phyloP scores from a whole-genome alignment of 2,888 invertebrate species.

The Cataglyphis rosenhaueri region DNA sequence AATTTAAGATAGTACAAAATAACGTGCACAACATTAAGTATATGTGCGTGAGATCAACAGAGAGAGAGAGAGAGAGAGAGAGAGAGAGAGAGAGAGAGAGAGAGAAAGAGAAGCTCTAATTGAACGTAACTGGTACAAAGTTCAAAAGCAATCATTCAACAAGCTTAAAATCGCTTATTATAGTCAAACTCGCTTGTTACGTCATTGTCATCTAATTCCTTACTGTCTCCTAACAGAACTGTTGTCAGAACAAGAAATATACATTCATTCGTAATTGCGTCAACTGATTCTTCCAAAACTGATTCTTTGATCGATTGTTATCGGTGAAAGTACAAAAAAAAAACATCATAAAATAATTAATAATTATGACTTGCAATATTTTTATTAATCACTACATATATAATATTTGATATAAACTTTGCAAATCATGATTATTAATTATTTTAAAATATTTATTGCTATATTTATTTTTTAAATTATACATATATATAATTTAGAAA shows the following conservation, averaged over 20 bases:
- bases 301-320: conserved; percentile 7
- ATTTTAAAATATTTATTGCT: too few relatives aligned
- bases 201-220: conserved; percentile 50
- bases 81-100: background rate
- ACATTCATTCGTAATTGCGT: conserved; percentile 14
- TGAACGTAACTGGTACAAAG: conserved; percentile 44
- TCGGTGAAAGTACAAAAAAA: background rate
- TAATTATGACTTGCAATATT: too few relatives aligned
- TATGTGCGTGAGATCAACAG: background rate
- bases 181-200: conserved; percentile 31
- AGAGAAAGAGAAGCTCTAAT: background rate
- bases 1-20: background rate
- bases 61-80: too few relatives aligned
- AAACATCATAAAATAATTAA: background rate
- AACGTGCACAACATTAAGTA: background rate
- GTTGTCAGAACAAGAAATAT: conserved; percentile 32
- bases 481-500: background rate
- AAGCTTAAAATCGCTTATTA: conserved; percentile 44
- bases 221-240: conserved; percentile 56
- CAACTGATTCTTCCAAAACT: background rate
- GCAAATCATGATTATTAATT: too few relatives aligned
- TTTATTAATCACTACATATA: too few relatives aligned
- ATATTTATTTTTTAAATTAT: too few relatives aligned
- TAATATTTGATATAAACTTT: too few relatives aligned
- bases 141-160: conserved; percentile 19